These are phyloP conservation scores for Ceuthmochares aereus DNA, from an alignment of 2,113 vertebrate species.

Conservation along the genomic window DNA sequence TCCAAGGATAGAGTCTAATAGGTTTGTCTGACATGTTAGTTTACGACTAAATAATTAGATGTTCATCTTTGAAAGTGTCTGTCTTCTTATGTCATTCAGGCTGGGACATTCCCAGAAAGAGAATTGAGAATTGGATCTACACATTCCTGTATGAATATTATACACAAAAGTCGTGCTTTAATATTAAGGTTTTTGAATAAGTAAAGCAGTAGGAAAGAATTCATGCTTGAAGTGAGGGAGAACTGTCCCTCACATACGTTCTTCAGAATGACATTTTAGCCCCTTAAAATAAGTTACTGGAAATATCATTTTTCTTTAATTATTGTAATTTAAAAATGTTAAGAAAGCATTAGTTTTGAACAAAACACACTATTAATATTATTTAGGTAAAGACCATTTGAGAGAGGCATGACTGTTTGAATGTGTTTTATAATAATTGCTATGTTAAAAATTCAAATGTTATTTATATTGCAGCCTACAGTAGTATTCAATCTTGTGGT, in stretches of 20 bases:
- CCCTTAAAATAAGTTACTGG: background rate
- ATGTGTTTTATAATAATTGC: background rate
- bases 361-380: background rate
- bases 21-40: background rate
- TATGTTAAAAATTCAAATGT: background rate
- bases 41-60: background rate
- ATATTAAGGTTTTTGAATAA: background rate
- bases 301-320: background rate
- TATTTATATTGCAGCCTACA: background rate
- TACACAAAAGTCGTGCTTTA: background rate
- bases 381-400: background rate
- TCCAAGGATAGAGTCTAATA: background rate
- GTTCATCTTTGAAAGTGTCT: background rate
- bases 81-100: background rate
- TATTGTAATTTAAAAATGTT: background rate
- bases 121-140: background rate
- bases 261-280: background rate
- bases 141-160: background rate
- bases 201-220: background rate
- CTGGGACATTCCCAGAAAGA: background rate
- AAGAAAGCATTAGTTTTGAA: background rate
- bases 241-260: background rate
- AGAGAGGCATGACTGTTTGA: background rate
- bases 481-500: background rate
- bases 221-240: background rate